Evolutionary conservation across 37 sponge, comb jelly and placozoan genomes (phyloP).

Genomic region (Beroe ovata): DNA sequence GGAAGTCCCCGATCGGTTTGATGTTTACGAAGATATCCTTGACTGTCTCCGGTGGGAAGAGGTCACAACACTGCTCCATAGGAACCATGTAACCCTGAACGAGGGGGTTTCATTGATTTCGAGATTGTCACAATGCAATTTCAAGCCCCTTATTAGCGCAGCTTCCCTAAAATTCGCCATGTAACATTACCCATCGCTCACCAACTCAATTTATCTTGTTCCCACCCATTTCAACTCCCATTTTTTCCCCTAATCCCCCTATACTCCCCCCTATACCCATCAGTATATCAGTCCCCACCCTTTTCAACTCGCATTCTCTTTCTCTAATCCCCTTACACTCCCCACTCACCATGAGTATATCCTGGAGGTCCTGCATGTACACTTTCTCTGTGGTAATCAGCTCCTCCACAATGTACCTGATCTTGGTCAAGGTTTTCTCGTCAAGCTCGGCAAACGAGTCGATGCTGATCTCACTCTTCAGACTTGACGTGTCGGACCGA

Average conservation of each 20-base stretch:
- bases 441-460: conserved; percentile 2
- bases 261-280: no score
- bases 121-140: no score
- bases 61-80: conserved; percentile 37
- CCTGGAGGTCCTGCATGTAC: conserved; percentile 60
- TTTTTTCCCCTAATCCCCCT: no score
- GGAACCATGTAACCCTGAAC: conserved; percentile 60
- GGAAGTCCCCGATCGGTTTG: conserved; percentile 64
- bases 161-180: no score
- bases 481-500: conserved; percentile 42
- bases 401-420: conserved; percentile 27
- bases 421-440: conserved; percentile 8
- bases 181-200: no score
- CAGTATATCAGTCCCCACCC: no score
- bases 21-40: conserved; percentile 63
- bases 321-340: neutral
- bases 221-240: no score
- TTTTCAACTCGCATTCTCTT: no score
- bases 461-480: neutral
- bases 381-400: conserved; percentile 50
- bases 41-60: neutral
- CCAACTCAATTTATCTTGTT: no score
- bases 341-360: conserved; percentile 10
- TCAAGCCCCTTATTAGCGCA: no score
- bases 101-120: no score